Evolutionary conservation across 2,888 invertebrate species (phyloP), one percentile per base, ranked within the genome.

Genomic region (Mechanitis mazaeus): DNA sequence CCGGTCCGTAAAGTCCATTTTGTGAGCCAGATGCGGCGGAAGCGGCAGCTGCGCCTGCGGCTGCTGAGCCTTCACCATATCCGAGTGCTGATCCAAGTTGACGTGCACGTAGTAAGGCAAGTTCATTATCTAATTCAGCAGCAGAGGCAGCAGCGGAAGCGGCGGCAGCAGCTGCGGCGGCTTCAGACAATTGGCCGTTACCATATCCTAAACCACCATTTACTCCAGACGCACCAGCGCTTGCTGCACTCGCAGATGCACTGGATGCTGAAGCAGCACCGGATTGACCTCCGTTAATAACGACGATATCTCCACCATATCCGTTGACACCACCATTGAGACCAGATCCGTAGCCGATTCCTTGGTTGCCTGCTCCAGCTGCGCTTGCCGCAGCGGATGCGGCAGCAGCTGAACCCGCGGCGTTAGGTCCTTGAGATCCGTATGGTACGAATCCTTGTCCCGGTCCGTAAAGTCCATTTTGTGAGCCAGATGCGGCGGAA

Each of bases 161-260:
- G 5, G 58, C 20, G 5, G 47, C 35, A 9, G 61, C 54, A 12
- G 46, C 9, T 5, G 46, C 46, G n/a, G n/a, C 46, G 35, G 57
- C 47, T n/a, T 45, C 47, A 2, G 28, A 9, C 9, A 33, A 56
- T 20, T 33, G 31, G 31, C 54, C 46, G 46, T 33, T 31, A n/a
- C 35, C 31, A 11, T 31, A 31, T 1, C 55, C 56, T 2, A 3
- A 9, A 7, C 53, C 33, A 28, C 33, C 47, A 3, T 33, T 46
- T 7, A 12, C 50, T 33, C 53, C 35, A 1, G 54, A 46, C 9
- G 61, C 45, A 6, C 55, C 55, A 33, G 61, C 64, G 7, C 45
- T 58, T 9, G 60, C 50, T 45, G 64, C 56, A 1, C 59, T 46
- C 6, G 59, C 55, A 6, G 58, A 57, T 45, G 56, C 61, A 2